Evolutionary conservation across 2,113 vertebrate genomes (phyloP).

Genomic region (Hipposideros armiger): DNA sequence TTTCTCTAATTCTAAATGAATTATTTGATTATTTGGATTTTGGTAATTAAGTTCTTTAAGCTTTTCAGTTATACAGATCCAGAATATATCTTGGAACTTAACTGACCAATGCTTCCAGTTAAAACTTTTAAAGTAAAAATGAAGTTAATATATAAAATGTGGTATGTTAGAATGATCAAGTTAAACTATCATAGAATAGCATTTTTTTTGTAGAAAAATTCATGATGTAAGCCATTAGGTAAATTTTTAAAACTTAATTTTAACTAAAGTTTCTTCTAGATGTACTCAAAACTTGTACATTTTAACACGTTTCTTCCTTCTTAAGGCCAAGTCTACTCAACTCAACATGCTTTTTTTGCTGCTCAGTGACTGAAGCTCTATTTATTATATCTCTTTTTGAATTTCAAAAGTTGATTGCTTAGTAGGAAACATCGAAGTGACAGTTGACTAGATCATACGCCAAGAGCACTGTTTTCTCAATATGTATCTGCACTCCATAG

Average conservation of each 20-base stretch:
- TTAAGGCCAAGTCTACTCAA: background rate
- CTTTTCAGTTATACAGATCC: background rate
- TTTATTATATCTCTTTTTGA: slow-evolving; percentile 64
- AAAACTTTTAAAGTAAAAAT: slow-evolving; percentile 2
- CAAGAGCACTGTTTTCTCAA: slow-evolving; percentile 55
- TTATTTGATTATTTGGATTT: slow-evolving; percentile 19
- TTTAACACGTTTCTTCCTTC: background rate
- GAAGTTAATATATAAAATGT: background rate
- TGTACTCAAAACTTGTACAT: slow-evolving; percentile 42
- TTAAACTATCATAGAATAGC: slow-evolving; percentile 8
- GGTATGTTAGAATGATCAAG: slow-evolving; percentile 14
- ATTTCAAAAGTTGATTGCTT: slow-evolving; percentile 69
- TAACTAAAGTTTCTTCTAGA: slow-evolving; percentile 58
- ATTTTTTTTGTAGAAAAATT: slow-evolving; percentile 52
- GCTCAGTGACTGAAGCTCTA: background rate
- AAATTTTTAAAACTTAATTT: slow-evolving; percentile 68
- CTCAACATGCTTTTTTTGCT: slow-evolving; percentile 63
- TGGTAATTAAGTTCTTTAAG: background rate
- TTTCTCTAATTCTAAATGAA: slow-evolving; percentile 17
- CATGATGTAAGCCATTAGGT: background rate
- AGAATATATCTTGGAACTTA: background rate
- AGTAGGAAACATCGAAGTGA: slow-evolving; percentile 67
- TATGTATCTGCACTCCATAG: slow-evolving; percentile 64
- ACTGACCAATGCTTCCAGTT: background rate
- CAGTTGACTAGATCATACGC: slow-evolving; percentile 79